phyloP scores from a whole-genome alignment of 2,888 invertebrate genomes.

The Amitus sp. region DNA sequence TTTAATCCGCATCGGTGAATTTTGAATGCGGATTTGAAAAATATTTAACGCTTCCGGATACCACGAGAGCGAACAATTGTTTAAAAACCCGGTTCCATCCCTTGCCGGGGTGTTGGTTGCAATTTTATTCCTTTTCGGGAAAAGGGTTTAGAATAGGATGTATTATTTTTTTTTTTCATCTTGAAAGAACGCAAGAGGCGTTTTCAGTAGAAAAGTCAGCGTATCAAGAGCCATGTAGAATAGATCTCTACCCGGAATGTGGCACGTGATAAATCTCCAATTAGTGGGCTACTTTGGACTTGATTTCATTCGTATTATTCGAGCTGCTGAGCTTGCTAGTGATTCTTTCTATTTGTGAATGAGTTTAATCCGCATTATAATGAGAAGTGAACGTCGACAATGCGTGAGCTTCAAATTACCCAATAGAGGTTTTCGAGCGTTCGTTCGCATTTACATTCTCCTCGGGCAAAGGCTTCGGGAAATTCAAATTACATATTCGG shows the following conservation, averaged over 20 bases:
- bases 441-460: constrained; percentile 1
- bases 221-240: neutral
- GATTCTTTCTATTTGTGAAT: neutral
- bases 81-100: no score
- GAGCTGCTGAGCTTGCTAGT: neutral
- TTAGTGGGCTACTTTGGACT: neutral
- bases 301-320: neutral
- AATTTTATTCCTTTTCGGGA: no score
- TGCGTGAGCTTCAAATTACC: neutral
- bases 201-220: neutral
- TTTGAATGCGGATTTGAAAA: no score
- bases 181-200: no score
- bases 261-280: neutral
- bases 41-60: no score
- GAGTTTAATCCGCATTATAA: neutral
- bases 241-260: neutral
- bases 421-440: neutral
- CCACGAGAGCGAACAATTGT: no score
- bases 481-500: neutral
- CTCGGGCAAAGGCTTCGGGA: neutral
- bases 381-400: neutral
- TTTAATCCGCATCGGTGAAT: no score
- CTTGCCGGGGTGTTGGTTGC: no score
- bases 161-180: no score
- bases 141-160: no score